Evolutionary conservation across 2,797 vertebrate species (phyloP).

Genomic region (Lindbergichthys nudifrons): DNA sequence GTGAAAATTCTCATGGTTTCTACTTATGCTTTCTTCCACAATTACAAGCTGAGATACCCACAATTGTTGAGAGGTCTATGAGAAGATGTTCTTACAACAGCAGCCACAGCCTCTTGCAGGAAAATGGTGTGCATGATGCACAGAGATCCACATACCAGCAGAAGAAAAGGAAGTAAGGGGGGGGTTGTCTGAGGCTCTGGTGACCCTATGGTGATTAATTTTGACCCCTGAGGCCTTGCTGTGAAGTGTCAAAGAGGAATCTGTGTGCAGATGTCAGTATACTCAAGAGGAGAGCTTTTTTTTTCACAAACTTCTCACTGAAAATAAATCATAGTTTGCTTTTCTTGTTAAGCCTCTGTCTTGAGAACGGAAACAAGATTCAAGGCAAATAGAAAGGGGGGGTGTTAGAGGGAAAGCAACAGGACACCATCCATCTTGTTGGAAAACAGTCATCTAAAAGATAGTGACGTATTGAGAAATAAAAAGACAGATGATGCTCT

Average conservation of each 20-base stretch:
- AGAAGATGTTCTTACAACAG: not conserved
- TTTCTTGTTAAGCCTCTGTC: conserved; percentile 39
- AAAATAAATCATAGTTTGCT: conserved; percentile 38
- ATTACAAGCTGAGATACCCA: conserved; percentile 1
- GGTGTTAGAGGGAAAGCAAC: not conserved
- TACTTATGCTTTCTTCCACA: not conserved
- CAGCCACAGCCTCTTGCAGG: not conserved
- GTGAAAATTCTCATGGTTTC: conserved; percentile 2
- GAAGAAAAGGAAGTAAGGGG: conserved; percentile 19
- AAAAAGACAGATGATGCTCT: not conserved
- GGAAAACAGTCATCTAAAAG: not conserved
- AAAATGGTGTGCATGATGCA: not conserved
- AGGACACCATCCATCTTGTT: conserved; percentile 27
- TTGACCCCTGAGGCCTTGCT: conserved; percentile 24
- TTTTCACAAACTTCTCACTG: conserved; percentile 3
- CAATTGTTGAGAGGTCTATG: not conserved
- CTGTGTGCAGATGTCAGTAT: conserved; percentile 11
- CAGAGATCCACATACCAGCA: not conserved
- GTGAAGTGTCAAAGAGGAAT: conserved; percentile 5
- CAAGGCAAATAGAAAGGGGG: conserved; percentile 2
- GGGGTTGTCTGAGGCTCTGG: not conserved
- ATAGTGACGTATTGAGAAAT: conserved; percentile 7
- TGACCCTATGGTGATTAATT: conserved; percentile 11
- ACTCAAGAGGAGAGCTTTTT: not conserved
- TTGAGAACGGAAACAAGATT: conserved; percentile 35